phyloP scores from a whole-genome alignment of 2,797 vertebrate species.

The Hydrocynus forskahlii region DNA sequence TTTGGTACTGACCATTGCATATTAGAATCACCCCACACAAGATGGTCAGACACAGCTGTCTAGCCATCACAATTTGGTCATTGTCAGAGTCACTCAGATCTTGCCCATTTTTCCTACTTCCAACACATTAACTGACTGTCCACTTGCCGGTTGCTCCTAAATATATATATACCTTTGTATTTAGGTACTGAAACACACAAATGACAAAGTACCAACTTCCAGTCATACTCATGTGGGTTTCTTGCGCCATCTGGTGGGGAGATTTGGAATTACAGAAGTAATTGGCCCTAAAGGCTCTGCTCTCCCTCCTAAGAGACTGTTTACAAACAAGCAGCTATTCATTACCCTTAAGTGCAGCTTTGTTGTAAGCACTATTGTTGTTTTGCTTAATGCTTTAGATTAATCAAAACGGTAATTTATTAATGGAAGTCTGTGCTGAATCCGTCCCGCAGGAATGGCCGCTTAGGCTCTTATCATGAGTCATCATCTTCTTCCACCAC shows the following conservation, averaged over 20 bases:
- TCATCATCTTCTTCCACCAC: background rate
- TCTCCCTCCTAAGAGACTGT: background rate
- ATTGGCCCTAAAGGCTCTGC: background rate
- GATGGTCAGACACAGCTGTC: no score
- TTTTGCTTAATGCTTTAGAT: background rate
- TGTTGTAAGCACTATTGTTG: background rate
- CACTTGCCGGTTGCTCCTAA: no score
- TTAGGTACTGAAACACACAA: no score
- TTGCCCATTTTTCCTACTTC: no score
- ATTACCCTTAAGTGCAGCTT: conserved; percentile 6
- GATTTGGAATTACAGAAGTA: background rate
- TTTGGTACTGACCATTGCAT: no score
- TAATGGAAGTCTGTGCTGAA: background rate
- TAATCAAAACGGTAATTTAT: background rate
- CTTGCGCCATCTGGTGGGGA: conserved; percentile 28
- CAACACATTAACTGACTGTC: no score
- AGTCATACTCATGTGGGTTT: background rate
- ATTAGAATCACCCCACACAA: no score
- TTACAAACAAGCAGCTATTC: background rate
- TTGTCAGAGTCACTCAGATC: no score
- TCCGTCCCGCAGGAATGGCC: background rate
- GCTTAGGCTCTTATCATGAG: background rate
- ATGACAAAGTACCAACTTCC: no score
- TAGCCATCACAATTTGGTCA: no score
- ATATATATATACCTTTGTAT: no score